Conservation (phyloP, 2,113 vertebrate species). For the Misgurnus mizolepis region DNA sequence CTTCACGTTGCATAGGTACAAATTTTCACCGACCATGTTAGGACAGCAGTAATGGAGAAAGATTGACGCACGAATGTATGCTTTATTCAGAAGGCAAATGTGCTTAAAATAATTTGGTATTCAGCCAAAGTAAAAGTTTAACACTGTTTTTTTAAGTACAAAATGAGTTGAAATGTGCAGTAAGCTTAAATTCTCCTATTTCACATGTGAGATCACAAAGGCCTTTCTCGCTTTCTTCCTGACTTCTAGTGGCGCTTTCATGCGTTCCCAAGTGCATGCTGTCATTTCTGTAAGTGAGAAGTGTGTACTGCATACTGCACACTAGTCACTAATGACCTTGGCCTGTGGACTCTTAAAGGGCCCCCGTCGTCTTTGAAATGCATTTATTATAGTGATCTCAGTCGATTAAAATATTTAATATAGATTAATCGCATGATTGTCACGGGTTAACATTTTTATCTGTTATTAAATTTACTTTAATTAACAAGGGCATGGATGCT, state of each 20-base stretch:
- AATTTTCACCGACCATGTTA: too few relatives aligned
- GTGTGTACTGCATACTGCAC: constrained; percentile 24
- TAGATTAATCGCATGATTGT: too few relatives aligned
- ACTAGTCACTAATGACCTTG: constrained; percentile 11
- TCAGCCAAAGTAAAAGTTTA: not conserved
- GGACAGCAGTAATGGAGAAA: not conserved
- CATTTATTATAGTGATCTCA: not conserved
- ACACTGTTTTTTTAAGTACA: not conserved
- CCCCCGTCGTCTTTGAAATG: not conserved
- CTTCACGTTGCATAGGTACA: not conserved
- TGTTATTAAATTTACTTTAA: too few relatives aligned
- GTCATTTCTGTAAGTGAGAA: not conserved
- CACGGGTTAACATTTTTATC: too few relatives aligned
- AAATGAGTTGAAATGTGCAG: not conserved
- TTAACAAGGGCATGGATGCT: too few relatives aligned
- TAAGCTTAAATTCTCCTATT: not conserved
- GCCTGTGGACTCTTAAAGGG: constrained; percentile 3
- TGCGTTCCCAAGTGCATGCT: not conserved
- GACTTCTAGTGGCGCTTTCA: not conserved
- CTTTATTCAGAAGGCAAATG: not conserved
- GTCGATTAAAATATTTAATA: too few relatives aligned
- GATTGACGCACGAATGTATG: not conserved
- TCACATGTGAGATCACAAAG: not conserved
- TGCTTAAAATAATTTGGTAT: constrained; percentile 3
- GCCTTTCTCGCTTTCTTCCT: not conserved